Evolutionary conservation across 2,888 invertebrate genomes (phyloP), one percentile per base, ranked within the genome.

Genomic region (Trisateles emortualis): DNA sequence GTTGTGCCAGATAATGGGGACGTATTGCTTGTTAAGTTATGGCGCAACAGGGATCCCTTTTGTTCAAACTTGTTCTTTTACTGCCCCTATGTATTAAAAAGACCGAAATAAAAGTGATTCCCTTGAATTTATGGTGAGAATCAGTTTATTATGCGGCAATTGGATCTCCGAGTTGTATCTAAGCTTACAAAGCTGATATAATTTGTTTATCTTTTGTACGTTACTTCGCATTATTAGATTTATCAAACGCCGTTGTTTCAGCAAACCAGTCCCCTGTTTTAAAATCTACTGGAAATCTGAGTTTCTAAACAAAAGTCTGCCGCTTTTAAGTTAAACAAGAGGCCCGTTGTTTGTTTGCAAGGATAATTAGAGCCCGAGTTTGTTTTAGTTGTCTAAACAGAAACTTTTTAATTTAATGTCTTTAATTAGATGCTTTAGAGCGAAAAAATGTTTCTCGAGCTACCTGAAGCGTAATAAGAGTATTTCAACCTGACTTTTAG

Each of bases 1-100:
- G 11, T 48, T 47, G 54, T 53, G 16, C 35, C 43, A 47, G 42
- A 61, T 52, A 72, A 58, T 53, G 6, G 22, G 44, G 49, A 72
- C 52, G 57, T 61, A 64, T 64, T 53, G 49, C 47, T 29, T 46
- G 52, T 45, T 56, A 68, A 69, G 35, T 55, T 58, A 61, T 57
- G 30, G 56, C 52, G 48, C 46, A 46, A 53, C 56, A 51, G 44
- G 42, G 56, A 42, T 52, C 38, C 5, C 4, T 41, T 47, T 55
- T 47, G 38, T 53, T 52, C 33, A 35, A 68, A 64, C 46, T 68
- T 68, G 32, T 64, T 48, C 33, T 24, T 70, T 58, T 52, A 33
- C 8, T 40, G 44, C 39, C n/a, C 8, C 4, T 17, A 19, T 17
- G 35, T 32, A 52, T 58, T 49, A 39, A 26, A 54, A 57, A 47